Conservation (phyloP, 1,140 invertebrate species). For the Ruditapes philippinarum region DNA sequence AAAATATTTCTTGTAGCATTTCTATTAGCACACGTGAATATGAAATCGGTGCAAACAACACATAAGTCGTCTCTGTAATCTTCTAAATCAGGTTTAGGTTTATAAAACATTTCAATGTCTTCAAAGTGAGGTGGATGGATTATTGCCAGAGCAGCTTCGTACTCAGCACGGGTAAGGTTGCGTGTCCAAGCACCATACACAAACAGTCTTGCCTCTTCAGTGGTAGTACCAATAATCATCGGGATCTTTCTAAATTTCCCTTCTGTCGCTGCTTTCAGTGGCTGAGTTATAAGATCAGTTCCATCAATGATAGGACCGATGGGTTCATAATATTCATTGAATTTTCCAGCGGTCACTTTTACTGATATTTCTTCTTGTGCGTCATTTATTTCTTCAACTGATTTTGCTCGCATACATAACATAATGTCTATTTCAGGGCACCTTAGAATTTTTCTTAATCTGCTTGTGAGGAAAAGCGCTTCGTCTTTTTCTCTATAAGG, state of each 20-base stretch:
- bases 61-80: slow-evolving; percentile 69
- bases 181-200: slow-evolving; percentile 71
- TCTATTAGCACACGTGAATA: slow-evolving; percentile 71
- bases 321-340: slow-evolving; percentile 75
- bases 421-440: slow-evolving; percentile 5
- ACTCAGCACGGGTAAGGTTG: neutral
- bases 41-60: slow-evolving; percentile 66
- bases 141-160: neutral
- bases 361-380: slow-evolving; percentile 29
- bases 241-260: slow-evolving; percentile 70
- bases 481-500: slow-evolving; percentile 71
- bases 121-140: slow-evolving; percentile 22
- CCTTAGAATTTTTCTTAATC: slow-evolving; percentile 3
- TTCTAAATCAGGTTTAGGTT: slow-evolving; percentile 34
- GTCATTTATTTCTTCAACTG: slow-evolving; percentile 52
- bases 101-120: slow-evolving; percentile 60
- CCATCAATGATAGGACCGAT: slow-evolving; percentile 75
- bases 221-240: slow-evolving; percentile 71
- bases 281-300: slow-evolving; percentile 31
- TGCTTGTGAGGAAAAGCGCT: slow-evolving; percentile 61
- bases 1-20: slow-evolving; percentile 62
- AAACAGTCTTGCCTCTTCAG: slow-evolving; percentile 72
- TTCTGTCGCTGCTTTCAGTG: slow-evolving; percentile 39
- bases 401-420: slow-evolving; percentile 28
- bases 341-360: slow-evolving; percentile 69